These are phyloP conservation scores for Macrotus californicus DNA, from an alignment of 2,113 vertebrate genomes.

Conservation along the genomic window DNA sequence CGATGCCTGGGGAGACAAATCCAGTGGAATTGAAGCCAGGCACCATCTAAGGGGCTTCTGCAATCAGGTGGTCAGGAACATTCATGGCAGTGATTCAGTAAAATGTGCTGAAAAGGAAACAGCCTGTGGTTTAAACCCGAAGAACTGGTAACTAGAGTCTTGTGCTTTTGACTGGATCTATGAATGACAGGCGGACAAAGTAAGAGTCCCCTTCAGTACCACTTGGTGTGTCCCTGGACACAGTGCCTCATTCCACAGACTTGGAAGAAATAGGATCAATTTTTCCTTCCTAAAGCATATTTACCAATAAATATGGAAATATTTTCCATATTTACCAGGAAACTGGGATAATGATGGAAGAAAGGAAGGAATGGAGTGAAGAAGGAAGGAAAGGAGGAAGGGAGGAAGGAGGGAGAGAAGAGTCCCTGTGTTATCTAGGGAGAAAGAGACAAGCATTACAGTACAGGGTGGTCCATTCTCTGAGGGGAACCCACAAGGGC, in stretches of 20 bases:
- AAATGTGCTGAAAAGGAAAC: slow-evolving; percentile 76
- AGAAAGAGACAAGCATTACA: background rate
- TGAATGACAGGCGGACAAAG: slow-evolving; percentile 66
- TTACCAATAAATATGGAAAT: background rate
- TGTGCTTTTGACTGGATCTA: slow-evolving; percentile 83
- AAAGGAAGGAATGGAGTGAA: background rate
- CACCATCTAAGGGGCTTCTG: slow-evolving; percentile 89
- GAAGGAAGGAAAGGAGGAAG: too few species aligned
- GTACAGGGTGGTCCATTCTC: background rate
- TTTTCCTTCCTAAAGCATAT: background rate
- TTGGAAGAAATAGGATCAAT: background rate
- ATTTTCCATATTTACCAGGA: too few species aligned
- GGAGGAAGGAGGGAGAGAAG: too few species aligned
- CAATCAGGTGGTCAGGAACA: slow-evolving; percentile 87
- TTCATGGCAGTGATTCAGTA: slow-evolving; percentile 86
- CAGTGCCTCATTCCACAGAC: slow-evolving; percentile 48
- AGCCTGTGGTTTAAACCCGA: slow-evolving; percentile 84
- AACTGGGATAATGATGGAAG: background rate
- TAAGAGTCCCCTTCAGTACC: background rate
- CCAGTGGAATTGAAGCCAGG: background rate
- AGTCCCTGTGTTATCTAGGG: too few species aligned
- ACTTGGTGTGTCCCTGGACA: background rate
- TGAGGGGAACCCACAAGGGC: background rate
- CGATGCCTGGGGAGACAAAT: background rate
- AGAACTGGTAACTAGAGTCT: slow-evolving; percentile 80